Base-by-base conservation (phyloP, 2,797 vertebrate genomes). In the Ctenopoma multispine region DNA sequence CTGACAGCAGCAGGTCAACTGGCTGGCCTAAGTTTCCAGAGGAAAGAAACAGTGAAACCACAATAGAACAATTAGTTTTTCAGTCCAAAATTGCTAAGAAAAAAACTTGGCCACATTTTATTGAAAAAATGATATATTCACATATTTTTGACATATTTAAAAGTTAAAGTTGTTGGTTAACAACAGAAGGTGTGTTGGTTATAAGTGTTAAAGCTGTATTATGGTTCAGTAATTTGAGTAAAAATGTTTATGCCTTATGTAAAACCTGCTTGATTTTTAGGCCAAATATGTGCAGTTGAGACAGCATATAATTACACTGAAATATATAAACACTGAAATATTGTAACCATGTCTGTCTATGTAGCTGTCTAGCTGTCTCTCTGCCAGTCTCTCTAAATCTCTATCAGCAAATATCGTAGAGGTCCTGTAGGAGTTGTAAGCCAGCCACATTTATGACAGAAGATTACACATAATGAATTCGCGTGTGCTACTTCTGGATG, bases 1-100 rank as follows among this genome's bases (percentile, higher is more conserved):
- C 68, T 23, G 90, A 84, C 15, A 95, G 43, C 82, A 93, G 81
- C 68, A 95, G 63, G 34, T 51, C 90, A 69, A 69, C 79, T 0
- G 90, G 83, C 31, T 85, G 70, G 2, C 91, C 94, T 95, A 59
- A 15, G 51, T 61, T 65, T 66, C 38, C 58, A 72, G n/a, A 60
- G 17, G 7, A 61, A 1, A 70, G 29, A 57, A 43, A 3, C 48
- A 67, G n/a, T n/a, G 12, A 44, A 43, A 36, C 7, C 14, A 36
- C 47, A 9, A 5, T 5, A 17, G 3, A 76, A 9, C 7, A 65
- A 23, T 1, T 17, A 12, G 54, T 21, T 41, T 41, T 41, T 4
- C 15, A 15, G 6, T 7, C 40, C 13, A 15, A 41, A 41, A 41
- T 14, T 15, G 40, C 5, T 44, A 4, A 44, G 43, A 40, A 7